Base-by-base conservation (phyloP, 2,888 invertebrate genomes). In the Drosophila peninsularis region DNA sequence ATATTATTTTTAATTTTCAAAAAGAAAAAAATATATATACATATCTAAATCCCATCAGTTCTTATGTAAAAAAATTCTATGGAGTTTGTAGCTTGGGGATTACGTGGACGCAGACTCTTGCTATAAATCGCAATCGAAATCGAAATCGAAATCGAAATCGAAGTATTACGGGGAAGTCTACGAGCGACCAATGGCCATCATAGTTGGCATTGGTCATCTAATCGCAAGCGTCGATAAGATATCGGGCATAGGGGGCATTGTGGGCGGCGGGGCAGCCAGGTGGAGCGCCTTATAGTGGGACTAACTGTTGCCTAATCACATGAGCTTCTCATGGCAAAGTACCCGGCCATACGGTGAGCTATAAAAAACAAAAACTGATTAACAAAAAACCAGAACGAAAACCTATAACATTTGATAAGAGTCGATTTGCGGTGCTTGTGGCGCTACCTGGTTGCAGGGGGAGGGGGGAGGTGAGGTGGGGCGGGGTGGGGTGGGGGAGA, bases 171-270 rank as follows among this genome's bases (percentile, higher is more conserved):
- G 9, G 39, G 47, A 24, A 39, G 24, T 50, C 13, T 57, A 21
- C 52, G 62, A 36, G 21, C 52, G 62, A 36, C 37, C 68, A 50
- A 53, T 39, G 34, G 24, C 32, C 32, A 39, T 56, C 52, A 63
- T 49, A 53, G 70, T 60, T 60, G 75, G 44, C 71, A 75, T 69
- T 70, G 71, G 47, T 57, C 73, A 70, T 19, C 24, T 57, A 70
- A 70, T 70, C 73, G 50, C 30, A 36, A 41, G 17, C 21, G 7
- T 21, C 17, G 76, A 76, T 74, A 65, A 76, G 71, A 76, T 75
- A 24, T 39, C 3, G 54, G 24, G 27, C 1, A 3, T 11, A 6
- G 27, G 4, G 57, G 17, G 4, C 4, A 47, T 2, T 0, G 2
- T 17, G 30, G 17, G 30, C n/a, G 2, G 3, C 1, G 7, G 13